Evolutionary conservation across 2,113 vertebrate genomes (phyloP).

Genomic region (Pogona vitticeps): DNA sequence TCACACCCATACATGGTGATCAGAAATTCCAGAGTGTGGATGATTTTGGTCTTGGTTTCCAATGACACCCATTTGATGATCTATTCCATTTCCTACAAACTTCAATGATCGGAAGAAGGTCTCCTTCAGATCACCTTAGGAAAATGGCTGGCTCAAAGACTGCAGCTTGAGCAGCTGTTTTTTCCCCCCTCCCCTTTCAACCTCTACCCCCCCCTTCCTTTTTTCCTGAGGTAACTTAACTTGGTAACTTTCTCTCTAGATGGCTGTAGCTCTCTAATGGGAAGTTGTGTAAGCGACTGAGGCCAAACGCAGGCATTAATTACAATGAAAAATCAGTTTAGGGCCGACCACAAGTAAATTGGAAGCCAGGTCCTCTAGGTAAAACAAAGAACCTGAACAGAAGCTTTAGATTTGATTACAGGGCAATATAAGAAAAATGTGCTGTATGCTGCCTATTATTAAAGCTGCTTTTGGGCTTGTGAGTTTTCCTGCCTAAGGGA

Average conservation of each 20-base stretch:
- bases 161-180: constrained; percentile 66
- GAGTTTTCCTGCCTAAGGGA: constrained; percentile 80
- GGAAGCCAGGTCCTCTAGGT: constrained; percentile 86
- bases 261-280: constrained; percentile 83
- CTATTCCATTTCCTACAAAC: too few relatives aligned
- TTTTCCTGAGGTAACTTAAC: constrained; percentile 61
- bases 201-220: background rate
- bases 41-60: too few relatives aligned
- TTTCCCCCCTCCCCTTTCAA: background rate
- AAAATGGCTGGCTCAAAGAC: constrained; percentile 38
- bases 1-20: too few relatives aligned
- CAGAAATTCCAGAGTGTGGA: too few relatives aligned
- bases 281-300: constrained; percentile 81
- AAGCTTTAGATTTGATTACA: constrained; percentile 86
- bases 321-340: constrained; percentile 90
- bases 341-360: constrained; percentile 84
- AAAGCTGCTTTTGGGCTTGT: constrained; percentile 83
- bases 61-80: too few relatives aligned
- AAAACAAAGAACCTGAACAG: constrained; percentile 86
- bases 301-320: constrained; percentile 87
- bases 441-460: constrained; percentile 85
- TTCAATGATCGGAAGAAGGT: constrained; percentile 40
- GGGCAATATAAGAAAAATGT: constrained; percentile 86
- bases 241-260: constrained; percentile 75
- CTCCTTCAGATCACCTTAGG: constrained; percentile 59